Evolutionary conservation across 2,888 invertebrate genomes (phyloP).

Genomic region (Heteromurus nitidus): DNA sequence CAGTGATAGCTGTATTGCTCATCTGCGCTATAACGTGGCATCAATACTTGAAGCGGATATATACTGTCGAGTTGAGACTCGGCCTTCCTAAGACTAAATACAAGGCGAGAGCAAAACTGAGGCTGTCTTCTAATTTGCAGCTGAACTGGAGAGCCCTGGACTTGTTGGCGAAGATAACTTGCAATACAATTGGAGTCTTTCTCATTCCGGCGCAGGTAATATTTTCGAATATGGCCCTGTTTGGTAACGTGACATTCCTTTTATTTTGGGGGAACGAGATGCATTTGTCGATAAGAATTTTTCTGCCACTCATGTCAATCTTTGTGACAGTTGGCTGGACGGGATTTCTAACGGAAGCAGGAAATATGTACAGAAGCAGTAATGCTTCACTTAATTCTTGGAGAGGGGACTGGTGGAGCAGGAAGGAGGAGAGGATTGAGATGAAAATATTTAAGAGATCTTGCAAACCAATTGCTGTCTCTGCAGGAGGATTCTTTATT

Average conservation of each 20-base stretch:
- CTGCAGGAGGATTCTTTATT: not conserved
- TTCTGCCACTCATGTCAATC: not conserved
- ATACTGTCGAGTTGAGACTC: not conserved
- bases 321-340: conserved; percentile 2
- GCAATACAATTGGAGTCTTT: not conserved
- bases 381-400: not conserved
- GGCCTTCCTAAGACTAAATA: not conserved
- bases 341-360: conserved; percentile 9
- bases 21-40: not conserved
- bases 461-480: not conserved
- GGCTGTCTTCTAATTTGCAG: not conserved
- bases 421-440: not conserved
- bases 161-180: not conserved
- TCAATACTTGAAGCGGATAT: not conserved
- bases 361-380: not conserved
- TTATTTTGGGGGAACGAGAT: not conserved
- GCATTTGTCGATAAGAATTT: not conserved
- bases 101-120: not conserved
- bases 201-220: not conserved
- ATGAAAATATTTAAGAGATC: conserved; percentile 1
- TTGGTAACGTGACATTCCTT: conserved; percentile 4
- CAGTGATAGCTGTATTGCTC: not conserved
- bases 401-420: not conserved
- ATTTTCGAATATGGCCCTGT: not conserved
- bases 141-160: conserved; percentile 7